Base-by-base conservation (phyloP, 2,888 invertebrate genomes). In the Caradrina kadenii region DNA sequence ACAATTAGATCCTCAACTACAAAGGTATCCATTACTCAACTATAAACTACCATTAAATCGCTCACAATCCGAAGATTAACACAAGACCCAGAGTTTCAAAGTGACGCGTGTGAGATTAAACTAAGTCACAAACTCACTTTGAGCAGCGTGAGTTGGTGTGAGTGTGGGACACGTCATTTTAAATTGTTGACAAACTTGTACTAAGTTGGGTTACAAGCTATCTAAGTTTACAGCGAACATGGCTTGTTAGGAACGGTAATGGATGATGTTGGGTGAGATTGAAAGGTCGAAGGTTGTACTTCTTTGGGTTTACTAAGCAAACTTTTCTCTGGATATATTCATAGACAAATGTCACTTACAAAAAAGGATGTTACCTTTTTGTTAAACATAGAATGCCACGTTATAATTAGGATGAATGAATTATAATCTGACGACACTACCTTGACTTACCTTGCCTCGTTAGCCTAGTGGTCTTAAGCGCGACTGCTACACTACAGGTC, bases 181-280 rank as follows among this genome's bases (percentile, higher is more conserved):
- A 59, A 63, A 64, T 58, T 45, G 64, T 65, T 76, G 50, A 52
- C 59, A 54, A 76, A 66, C 50, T 76, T 63, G 42, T 70, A 53
- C 39, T 42, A 60, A 71, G 39, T 76, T 52, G 42, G 22, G 10
- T 45, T 26, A 69, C 59, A 60, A 67, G 63, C 54, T 66, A 48
- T 62, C 53, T 54, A 71, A 75, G 61, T 76, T 75, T 22, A 17
- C 0, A 50, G 31, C 0, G 45, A 65, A 62, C 53, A 48, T 65
- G 50, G n/a, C 26, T 17, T 54, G 39, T 65, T 54, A 15, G 26
- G 48, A 52, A 22, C 19, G 31, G 39, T 56, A 63, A 63, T 71
- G 54, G 52, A 11, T 10, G 39, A 11, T 54, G 55, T 45, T 50
- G 5, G 3, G 7, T 5, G 21, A 31, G 56, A 48, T 65, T 65